Conservation (phyloP, 2,888 invertebrate species). For the Philonicus albiceps region DNA sequence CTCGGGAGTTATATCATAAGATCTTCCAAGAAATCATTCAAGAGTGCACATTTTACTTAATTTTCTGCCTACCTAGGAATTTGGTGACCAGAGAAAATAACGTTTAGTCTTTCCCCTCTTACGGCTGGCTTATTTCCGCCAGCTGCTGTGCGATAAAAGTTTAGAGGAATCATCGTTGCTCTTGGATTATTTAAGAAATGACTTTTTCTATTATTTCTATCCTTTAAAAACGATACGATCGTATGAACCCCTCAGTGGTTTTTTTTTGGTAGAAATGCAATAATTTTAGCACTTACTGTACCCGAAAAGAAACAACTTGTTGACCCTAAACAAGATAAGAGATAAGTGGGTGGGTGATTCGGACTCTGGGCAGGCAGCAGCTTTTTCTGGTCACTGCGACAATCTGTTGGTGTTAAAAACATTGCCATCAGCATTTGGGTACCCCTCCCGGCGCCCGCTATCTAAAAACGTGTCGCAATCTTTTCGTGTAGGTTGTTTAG, state of each 20-base stretch:
- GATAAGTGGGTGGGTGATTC: conserved; percentile 19
- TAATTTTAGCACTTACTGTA: not conserved
- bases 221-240: not conserved
- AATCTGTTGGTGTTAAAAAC: not conserved
- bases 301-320: not conserved
- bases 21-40: too few relatives aligned
- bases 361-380: not conserved
- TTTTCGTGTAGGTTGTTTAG: not conserved
- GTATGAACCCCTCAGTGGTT: not conserved
- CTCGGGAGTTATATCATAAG: too few relatives aligned
- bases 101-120: too few relatives aligned
- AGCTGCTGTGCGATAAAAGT: not conserved
- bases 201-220: not conserved
- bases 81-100: not conserved
- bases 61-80: not conserved
- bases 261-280: not conserved
- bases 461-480: not conserved
- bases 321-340: conserved; percentile 21
- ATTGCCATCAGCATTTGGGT: not conserved
- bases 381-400: not conserved
- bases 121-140: not conserved
- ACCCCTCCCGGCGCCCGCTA: not conserved
- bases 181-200: not conserved
- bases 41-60: not conserved
- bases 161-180: not conserved